Evolutionary conservation across 2,113 vertebrate species (phyloP).

Genomic region (Anser cygnoides): DNA sequence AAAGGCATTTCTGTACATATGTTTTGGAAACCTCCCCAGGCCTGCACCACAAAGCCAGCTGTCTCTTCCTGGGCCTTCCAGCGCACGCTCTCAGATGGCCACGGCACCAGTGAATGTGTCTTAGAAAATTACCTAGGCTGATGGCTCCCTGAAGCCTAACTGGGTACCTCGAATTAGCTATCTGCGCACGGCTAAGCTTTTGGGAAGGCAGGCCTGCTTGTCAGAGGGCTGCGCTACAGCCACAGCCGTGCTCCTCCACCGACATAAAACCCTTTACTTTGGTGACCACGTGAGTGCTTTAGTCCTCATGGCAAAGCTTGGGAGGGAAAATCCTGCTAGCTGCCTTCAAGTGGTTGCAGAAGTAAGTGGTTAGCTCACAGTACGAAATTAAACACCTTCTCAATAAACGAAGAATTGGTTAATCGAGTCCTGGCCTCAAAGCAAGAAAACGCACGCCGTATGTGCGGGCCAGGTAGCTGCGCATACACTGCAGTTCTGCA

Average conservation of each 20-base stretch:
- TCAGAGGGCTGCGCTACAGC: background rate
- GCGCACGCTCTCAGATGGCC: background rate
- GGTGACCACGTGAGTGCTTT: background rate
- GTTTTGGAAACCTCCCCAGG: background rate
- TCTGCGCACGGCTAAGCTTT: background rate
- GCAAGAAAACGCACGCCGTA: background rate
- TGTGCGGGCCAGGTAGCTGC: background rate
- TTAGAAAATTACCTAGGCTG: background rate
- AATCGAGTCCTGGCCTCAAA: background rate
- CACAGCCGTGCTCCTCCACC: background rate
- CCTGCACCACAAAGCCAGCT: background rate
- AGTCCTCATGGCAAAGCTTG: background rate
- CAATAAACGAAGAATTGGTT: background rate
- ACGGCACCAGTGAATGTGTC: no score
- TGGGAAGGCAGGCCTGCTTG: background rate
- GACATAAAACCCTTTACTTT: background rate
- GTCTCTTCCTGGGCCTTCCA: background rate
- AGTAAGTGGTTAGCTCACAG: background rate
- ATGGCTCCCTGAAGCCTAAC: background rate
- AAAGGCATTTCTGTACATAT: background rate
- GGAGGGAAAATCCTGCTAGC: background rate
- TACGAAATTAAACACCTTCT: background rate
- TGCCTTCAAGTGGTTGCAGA: background rate
- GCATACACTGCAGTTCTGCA: background rate
- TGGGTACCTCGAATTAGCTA: background rate